These are phyloP conservation scores for Anthoscopus minutus DNA, from an alignment of 2,113 vertebrate species.

Conservation along the genomic window DNA sequence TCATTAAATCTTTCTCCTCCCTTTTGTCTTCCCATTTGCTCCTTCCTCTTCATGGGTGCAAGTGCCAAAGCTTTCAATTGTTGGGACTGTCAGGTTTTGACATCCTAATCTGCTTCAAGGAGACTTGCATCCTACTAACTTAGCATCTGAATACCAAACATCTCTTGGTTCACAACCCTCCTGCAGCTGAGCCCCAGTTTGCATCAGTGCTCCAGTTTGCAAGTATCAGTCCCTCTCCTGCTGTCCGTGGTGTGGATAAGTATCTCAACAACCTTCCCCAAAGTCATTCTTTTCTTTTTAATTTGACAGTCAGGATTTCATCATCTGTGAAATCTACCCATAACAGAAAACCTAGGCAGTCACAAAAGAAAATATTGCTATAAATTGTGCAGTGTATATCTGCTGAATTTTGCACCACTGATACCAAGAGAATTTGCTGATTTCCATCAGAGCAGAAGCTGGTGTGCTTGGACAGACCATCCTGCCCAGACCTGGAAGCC, in stretches of 20 bases:
- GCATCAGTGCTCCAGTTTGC: background rate
- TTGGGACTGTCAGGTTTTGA: slow-evolving; percentile 5
- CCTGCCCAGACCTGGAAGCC: background rate
- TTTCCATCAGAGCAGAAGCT: background rate
- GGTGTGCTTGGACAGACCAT: accelerated
- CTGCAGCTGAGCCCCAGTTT: background rate
- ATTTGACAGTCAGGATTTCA: background rate
- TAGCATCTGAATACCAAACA: background rate
- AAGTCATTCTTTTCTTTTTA: background rate
- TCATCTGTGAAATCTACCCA: background rate
- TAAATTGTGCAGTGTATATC: background rate
- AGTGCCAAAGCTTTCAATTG: background rate
- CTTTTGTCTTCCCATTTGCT: background rate
- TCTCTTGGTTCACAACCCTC: background rate
- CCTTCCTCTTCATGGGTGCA: background rate
- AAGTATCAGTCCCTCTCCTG: background rate
- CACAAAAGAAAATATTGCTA: background rate
- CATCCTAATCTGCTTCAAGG: background rate
- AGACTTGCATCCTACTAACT: background rate
- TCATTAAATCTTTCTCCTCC: background rate
- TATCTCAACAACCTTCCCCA: background rate
- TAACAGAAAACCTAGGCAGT: background rate
- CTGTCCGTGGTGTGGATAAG: background rate
- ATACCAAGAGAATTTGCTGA: background rate
- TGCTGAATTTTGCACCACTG: background rate